These are phyloP conservation scores for Xanthia togata DNA, from an alignment of 2,888 invertebrate species.

Conservation along the genomic window DNA sequence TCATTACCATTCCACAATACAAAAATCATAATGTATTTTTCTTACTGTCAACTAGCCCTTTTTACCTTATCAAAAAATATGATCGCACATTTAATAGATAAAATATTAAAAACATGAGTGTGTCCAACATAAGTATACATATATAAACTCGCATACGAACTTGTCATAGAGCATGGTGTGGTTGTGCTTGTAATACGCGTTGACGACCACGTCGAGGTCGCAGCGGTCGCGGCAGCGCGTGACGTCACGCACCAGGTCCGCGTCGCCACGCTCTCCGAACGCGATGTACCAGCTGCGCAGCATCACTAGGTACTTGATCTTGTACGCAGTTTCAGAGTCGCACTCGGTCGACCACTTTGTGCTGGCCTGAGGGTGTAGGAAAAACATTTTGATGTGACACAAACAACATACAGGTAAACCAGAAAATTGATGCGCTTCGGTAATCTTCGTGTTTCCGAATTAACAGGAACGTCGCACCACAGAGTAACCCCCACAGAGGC, in stretches of 20 bases:
- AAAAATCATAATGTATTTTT: too few relatives aligned
- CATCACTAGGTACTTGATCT: constrained; percentile 65
- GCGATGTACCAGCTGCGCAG: constrained; percentile 69
- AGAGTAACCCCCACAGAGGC: background rate
- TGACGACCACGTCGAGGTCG: constrained; percentile 78
- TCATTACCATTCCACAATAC: too few relatives aligned
- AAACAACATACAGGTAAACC: background rate
- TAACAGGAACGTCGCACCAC: background rate
- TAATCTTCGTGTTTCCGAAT: background rate
- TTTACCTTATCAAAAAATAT: too few relatives aligned
- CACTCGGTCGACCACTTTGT: constrained; percentile 14
- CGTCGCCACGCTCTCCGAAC: constrained; percentile 29
- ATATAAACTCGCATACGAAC: constrained; percentile 69
- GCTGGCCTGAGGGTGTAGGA: constrained; percentile 48
- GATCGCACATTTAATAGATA: background rate
- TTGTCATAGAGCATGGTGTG: constrained; percentile 84
- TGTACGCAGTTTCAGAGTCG: constrained; percentile 30
- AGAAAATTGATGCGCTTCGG: background rate
- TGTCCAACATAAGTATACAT: too few relatives aligned
- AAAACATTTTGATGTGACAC: background rate
- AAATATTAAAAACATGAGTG: too few relatives aligned
- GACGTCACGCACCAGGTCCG: constrained; percentile 44
- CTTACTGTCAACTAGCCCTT: too few relatives aligned
- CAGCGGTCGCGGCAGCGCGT: constrained; percentile 38
- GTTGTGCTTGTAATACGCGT: constrained; percentile 78